Evolutionary conservation across 2,113 vertebrate species (phyloP), one percentile per base, ranked within the genome.

Genomic region (Tricholaema leucomelas): DNA sequence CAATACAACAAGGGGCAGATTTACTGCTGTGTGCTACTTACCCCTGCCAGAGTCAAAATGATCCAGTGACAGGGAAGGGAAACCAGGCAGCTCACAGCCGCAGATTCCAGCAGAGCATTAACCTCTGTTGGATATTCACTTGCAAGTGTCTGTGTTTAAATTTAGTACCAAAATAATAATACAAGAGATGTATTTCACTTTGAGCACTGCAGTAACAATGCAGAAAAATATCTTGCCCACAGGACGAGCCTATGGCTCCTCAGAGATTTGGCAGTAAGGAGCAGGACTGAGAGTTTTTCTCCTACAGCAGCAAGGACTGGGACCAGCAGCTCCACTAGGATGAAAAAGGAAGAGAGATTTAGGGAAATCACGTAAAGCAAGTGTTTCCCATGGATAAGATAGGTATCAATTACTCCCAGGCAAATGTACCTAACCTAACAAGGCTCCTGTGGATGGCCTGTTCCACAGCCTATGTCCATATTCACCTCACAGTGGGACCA

Each of bases 231-330:
- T 19, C 46, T 4, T 48, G 44, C 31, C 40, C 33, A 44, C 16
- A 28, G 38, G 55, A 36, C 0, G 7, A 60, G 31, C 33, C 36
- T 6, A 3, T 0, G 6, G 78, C n/a, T 2, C 6, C 60, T 31
- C 12, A 1, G 42, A 61, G 48, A 35, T 6, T n/a, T 7, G 8
- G 72, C 40, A 66, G 40, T 2, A 24, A 42, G 8, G 31, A 52
- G 25, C 36, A 73, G 27, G 56, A 14, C 44, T 67, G 46, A 25
- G 19, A 88, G 40, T 23, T 92, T 25, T 72, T 25, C 54, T 48
- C 48, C 44, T 40, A 17, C 46, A 74, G 64, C 60, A 73, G 33
- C 23, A 66, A 63, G 60, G 54, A 67, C 7, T 5, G 58, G 12
- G 13, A 81, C 46, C 72, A 71, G 56, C 42, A 69, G 36, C 46